Evolutionary conservation across 2,888 invertebrate species (phyloP), one percentile per base, ranked within the genome.

Genomic region (Perithous albicinctus): DNA sequence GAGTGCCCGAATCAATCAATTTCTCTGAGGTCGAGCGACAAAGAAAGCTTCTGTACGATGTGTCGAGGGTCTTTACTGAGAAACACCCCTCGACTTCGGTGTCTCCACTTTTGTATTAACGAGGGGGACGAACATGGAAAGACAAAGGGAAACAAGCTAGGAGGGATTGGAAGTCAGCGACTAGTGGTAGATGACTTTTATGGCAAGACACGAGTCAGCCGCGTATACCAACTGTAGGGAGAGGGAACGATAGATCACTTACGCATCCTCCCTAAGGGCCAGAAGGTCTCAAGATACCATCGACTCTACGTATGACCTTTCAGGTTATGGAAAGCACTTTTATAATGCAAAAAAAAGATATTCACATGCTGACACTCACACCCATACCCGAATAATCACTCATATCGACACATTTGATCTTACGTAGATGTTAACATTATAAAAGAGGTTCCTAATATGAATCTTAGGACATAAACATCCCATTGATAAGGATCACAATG

Each of bases 1-100:
- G 43, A n/a, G 54, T 48, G 38, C 10, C 38, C 8, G 66, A 73
- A 73, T 61, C 79, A 69, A 79, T 79, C 67, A 69, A 74, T 73
- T 74, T 74, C 54, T 15, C 18, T 63, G 43, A 38, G 61, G 43
- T 63, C 69, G 74, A 32, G 29, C 15, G 48, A 41, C 48, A 61
- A 59, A 48, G 70, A 64, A 35, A 32, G 48, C 38, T 59, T 46
- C 48, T n/a, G 56, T 48, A 29, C 26, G 48, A 67, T 18, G 38
- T 61, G 38, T 29, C 59, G 48, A 32, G 56, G 61, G 29, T 54
- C 32, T 38, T n/a, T 23, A 41, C 51, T 3, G 20, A 20, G 38
- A 48, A 38, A 38, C 46, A 66, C 23, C 59, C 72, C 29, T 67
- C 38, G 38, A 61, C 72, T 66, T 18, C 38, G 59, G 66, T 59